These are phyloP conservation scores for Brienomyrus brachyistius DNA, from an alignment of 2,113 vertebrate species.

Conservation along the genomic window DNA sequence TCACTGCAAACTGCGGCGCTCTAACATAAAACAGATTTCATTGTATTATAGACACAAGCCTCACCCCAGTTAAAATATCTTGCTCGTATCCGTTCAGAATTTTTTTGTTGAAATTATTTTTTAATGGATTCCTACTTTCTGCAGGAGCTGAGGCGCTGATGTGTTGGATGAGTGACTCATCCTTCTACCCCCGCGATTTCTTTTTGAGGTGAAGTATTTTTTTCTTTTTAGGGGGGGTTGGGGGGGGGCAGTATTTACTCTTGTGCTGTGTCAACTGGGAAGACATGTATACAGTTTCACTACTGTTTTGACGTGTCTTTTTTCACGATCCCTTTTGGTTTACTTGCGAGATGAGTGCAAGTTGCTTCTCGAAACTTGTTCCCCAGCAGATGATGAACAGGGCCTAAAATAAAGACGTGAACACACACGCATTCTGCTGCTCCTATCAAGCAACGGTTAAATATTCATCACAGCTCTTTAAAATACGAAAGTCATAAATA, in stretches of 20 bases:
- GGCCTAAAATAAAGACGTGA: not conserved
- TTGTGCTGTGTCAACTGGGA: not conserved
- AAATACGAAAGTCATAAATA: not conserved
- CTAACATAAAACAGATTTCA: not conserved
- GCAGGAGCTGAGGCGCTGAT: not conserved
- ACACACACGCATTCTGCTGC: not conserved
- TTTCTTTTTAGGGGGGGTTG: not conserved
- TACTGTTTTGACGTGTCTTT: not conserved
- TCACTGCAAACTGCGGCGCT: not conserved
- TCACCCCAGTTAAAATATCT: not conserved
- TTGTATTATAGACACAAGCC: not conserved
- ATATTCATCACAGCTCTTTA: not conserved
- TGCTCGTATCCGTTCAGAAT: not conserved
- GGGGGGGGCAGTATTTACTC: not conserved
- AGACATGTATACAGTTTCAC: not conserved
- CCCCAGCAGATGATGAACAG: not conserved
- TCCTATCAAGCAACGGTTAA: not conserved
- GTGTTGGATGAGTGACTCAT: not conserved
- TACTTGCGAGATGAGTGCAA: not conserved
- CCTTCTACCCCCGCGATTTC: not conserved
- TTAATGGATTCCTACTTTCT: not conserved
- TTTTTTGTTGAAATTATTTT: not conserved
- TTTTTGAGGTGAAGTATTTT: not conserved
- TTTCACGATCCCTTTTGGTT: not conserved
- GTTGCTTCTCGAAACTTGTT: not conserved